Evolutionary conservation across 2,888 invertebrate genomes (phyloP).

Genomic region (Caenorhabditis sinica): DNA sequence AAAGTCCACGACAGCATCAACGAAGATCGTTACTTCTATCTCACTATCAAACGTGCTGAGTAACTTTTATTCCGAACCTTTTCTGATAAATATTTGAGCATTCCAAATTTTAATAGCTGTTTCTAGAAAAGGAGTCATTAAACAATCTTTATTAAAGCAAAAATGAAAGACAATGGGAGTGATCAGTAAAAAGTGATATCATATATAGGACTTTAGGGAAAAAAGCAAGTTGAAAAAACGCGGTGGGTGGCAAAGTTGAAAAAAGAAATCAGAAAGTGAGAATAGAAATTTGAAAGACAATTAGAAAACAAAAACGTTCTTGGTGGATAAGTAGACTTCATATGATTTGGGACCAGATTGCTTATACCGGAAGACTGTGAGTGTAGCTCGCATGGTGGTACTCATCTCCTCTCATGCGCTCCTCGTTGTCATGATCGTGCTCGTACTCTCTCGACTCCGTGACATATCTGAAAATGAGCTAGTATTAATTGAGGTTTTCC

Average conservation of each 20-base stretch:
- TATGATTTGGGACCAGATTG: not conserved
- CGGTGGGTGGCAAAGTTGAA: slow-evolving; percentile 47
- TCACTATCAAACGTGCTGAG: slow-evolving; percentile 3
- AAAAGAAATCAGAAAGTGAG: slow-evolving; percentile 28
- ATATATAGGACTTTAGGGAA: not conserved
- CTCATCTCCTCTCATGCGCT: slow-evolving; percentile 68
- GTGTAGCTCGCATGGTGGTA: slow-evolving; percentile 70
- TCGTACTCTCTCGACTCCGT: slow-evolving; percentile 67
- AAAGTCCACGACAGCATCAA: not conserved
- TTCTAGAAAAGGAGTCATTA: not conserved
- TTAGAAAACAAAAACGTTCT: not conserved
- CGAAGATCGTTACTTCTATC: not conserved
- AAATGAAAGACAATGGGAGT: slow-evolving; percentile 53
- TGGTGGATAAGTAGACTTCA: slow-evolving; percentile 12
- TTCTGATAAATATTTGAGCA: slow-evolving; percentile 14
- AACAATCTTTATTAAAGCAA: slow-evolving; percentile 30
- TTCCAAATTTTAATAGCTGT: not conserved
- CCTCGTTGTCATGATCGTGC: slow-evolving; percentile 62
- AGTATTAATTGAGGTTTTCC: not conserved
- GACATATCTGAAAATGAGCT: slow-evolving; percentile 68
- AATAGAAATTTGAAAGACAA: slow-evolving; percentile 5
- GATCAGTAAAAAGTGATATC: not conserved
- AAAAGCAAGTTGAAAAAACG: not conserved
- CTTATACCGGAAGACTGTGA: slow-evolving; percentile 68
- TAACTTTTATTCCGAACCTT: not conserved